Percentiles rank a stretch among this genome's conserved stretches.
Evolutionary conservation across 30 jellyfish, hydroid and myxozoan species (phyloP).

Genomic region (Pseudorhiza aurosa): DNA sequence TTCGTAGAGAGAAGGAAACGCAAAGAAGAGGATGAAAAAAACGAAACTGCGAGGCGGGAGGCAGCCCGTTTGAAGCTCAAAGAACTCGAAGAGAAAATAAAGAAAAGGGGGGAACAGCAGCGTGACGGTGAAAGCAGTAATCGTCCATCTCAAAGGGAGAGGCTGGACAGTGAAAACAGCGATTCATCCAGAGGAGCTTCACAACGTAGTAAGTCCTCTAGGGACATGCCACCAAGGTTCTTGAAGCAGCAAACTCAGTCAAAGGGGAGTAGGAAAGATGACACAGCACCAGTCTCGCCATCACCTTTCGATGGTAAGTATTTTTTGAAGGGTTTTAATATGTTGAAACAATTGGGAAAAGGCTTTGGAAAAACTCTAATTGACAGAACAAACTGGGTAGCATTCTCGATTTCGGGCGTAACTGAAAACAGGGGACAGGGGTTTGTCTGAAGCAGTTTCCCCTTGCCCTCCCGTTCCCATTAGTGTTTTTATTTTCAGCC

Average conservation of each 20-base stretch:
- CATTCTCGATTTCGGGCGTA: too few relatives aligned
- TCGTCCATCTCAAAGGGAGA: constrained; percentile 39
- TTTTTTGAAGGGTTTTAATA: too few relatives aligned
- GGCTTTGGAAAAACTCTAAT: too few relatives aligned
- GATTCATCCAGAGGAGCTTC: constrained; percentile 76
- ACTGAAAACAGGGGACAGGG: too few relatives aligned
- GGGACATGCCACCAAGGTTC: constrained; percentile 91
- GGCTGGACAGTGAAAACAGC: constrained; percentile 82
- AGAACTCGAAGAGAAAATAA: constrained; percentile 76
- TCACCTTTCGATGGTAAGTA: constrained; percentile 56
- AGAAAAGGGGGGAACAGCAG: constrained; percentile 47
- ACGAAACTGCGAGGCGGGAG: constrained; percentile 57
- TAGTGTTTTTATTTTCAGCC: too few relatives aligned
- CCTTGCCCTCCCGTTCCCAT: too few relatives aligned
- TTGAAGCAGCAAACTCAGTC: constrained; percentile 61
- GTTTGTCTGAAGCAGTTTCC: too few relatives aligned
- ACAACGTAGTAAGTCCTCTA: constrained; percentile 56
- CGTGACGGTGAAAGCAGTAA: constrained; percentile 61
- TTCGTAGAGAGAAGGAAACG: constrained; percentile 35
- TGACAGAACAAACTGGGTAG: too few relatives aligned
- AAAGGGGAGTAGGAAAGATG: constrained; percentile 30
- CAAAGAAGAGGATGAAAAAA: constrained; percentile 35
- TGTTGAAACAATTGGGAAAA: too few relatives aligned
- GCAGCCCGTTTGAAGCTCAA: constrained; percentile 68
- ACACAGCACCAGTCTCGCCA: constrained; percentile 36